Conservation (phyloP, 2,888 invertebrate genomes). For the Serrognathus titanus region DNA sequence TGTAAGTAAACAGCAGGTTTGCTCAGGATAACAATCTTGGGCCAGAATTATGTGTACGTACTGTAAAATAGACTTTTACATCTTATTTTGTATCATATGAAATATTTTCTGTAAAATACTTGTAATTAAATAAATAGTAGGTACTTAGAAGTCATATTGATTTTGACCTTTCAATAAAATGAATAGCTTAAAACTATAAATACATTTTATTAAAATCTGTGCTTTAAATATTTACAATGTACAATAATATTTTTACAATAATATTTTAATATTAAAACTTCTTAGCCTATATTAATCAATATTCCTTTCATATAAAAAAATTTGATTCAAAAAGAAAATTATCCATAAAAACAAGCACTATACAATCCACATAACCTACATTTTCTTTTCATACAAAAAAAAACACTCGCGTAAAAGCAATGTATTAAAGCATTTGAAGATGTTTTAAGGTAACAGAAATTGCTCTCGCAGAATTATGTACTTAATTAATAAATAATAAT, state of each 20-base stretch:
- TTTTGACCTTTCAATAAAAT: too few species aligned
- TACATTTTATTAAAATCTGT: conserved; percentile 46
- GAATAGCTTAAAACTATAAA: conserved; percentile 39
- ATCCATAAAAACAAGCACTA: neutral
- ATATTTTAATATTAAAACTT: conserved; percentile 34
- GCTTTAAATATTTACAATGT: conserved; percentile 47
- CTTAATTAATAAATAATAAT: too few species aligned
- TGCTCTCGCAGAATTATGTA: neutral
- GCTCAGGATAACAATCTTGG: neutral
- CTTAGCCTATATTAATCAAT: conserved; percentile 2
- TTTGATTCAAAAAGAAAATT: neutral
- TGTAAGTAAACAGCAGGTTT: neutral
- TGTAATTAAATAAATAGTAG: conserved; percentile 1
- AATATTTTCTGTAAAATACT: conserved; percentile 2
- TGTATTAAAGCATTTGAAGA: neutral
- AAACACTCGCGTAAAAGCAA: neutral
- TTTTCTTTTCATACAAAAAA: neutral
- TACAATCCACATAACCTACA: too few species aligned
- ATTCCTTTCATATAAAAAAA: neutral
- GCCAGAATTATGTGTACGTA: neutral
- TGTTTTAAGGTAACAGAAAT: conserved; percentile 1
- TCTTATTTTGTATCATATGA: conserved; percentile 1
- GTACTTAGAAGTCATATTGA: too few species aligned
- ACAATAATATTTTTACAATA: conserved; percentile 45
- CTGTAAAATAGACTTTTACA: neutral